These are phyloP conservation scores for Oenanthe oenanthe DNA, from an alignment of 2,113 vertebrate genomes.

Conservation along the genomic window DNA sequence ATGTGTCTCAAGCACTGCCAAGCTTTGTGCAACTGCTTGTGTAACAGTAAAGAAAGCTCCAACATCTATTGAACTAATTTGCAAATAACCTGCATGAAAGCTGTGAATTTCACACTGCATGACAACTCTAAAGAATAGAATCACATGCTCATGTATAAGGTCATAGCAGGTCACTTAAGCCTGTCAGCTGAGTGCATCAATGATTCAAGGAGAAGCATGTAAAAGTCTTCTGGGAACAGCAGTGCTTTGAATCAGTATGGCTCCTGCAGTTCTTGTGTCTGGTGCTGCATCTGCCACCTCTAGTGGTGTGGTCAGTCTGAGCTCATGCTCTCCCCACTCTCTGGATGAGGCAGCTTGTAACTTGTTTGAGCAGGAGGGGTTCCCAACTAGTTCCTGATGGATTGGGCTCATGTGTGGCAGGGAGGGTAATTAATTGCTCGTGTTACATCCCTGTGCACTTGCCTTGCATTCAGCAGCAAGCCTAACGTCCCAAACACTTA, in stretches of 20 bases:
- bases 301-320: neutral
- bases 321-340: neutral
- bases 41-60: neutral
- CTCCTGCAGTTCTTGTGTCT: neutral
- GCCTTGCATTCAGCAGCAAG: neutral
- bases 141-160: neutral
- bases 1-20: neutral
- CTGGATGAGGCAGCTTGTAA: neutral
- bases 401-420: neutral
- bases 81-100: neutral
- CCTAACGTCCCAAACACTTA: neutral
- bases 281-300: neutral
- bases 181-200: neutral
- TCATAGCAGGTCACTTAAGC: neutral
- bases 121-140: neutral
- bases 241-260: rapidly evolving
- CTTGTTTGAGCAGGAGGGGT: neutral
- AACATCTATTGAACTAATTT: neutral
- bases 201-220: neutral
- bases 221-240: neutral
- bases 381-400: neutral
- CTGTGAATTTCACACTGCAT: neutral
- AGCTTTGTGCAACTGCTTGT: neutral
- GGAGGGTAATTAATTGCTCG: neutral
- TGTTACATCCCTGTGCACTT: neutral